A percentile compares a stretch with the other conserved stretches of the same genome.
Evolutionary conservation across 2,888 invertebrate genomes (phyloP).

Genomic region (Drosophila algonquin): DNA sequence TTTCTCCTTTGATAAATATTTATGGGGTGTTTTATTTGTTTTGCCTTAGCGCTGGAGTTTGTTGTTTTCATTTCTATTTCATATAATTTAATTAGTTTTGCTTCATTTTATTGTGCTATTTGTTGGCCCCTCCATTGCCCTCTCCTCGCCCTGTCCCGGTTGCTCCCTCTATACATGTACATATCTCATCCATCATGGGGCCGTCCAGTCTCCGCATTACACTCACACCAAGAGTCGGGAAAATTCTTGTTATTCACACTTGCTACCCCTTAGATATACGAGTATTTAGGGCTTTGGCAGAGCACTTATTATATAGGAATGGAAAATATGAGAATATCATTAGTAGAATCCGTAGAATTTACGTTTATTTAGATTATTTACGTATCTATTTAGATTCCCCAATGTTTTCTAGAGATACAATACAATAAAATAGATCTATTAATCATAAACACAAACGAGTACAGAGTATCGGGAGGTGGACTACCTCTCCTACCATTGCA

Average conservation of each 20-base stretch:
- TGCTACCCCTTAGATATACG: background rate
- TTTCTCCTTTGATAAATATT: constrained; percentile 63
- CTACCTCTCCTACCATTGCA: background rate
- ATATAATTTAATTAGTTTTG: constrained; percentile 76
- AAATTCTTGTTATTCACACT: constrained; percentile 35
- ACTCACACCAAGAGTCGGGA: constrained; percentile 6
- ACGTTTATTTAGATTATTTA: too few species aligned
- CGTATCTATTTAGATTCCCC: too few species aligned
- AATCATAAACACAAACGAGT: background rate
- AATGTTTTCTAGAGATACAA: too few species aligned
- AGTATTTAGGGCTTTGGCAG: background rate
- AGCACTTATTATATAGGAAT: too few species aligned
- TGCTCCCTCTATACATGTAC: background rate
- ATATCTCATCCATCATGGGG: constrained; percentile 20
- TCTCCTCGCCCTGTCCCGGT: constrained; percentile 1
- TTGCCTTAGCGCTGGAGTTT: constrained; percentile 32
- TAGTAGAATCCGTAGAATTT: too few species aligned
- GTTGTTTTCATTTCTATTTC: constrained; percentile 66
- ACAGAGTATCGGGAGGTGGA: background rate
- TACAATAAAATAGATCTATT: background rate
- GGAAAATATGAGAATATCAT: too few species aligned
- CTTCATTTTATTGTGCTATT: constrained; percentile 56
- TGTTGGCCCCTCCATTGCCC: constrained; percentile 12
- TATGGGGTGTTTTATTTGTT: constrained; percentile 63
- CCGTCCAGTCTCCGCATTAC: constrained; percentile 16